Evolutionary conservation across 2,113 vertebrate genomes (phyloP).

Genomic region (Recurvirostra avosetta): DNA sequence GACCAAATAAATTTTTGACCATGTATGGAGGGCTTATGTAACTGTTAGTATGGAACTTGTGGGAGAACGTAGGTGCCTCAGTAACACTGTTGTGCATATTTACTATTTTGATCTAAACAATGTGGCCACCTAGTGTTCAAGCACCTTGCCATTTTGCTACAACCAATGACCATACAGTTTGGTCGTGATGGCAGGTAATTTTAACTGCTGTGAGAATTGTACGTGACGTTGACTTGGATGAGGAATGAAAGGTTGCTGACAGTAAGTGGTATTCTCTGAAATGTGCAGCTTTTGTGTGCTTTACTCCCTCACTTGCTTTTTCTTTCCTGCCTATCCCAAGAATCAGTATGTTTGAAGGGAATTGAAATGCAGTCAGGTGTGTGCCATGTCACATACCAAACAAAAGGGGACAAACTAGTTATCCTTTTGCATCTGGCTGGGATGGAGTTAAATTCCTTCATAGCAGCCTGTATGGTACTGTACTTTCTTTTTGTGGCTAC

Average conservation of each 20-base stretch:
- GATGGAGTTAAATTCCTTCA: neutral
- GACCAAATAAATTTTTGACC: neutral
- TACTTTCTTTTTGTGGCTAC: neutral
- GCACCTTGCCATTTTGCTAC: neutral
- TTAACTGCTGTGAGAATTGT: neutral
- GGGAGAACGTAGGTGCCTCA: neutral
- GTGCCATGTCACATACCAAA: neutral
- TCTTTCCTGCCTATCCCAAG: neutral
- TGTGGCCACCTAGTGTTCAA: constrained; percentile 26
- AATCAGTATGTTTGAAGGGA: neutral
- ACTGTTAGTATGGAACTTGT: neutral
- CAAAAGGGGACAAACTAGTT: neutral
- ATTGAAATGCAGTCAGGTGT: neutral
- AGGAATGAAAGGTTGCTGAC: neutral
- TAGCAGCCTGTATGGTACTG: neutral
- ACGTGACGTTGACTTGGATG: neutral
- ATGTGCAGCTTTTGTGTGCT: neutral
- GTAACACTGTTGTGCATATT: neutral
- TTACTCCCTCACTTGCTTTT: neutral
- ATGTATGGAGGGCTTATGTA: neutral
- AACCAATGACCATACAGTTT: neutral
- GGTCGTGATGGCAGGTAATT: neutral
- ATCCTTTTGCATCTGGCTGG: neutral
- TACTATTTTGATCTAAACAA: neutral
- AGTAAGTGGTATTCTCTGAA: neutral